A percentile compares a stretch with the other conserved stretches of the same genome.
These are phyloP conservation scores for Plumapathes pennacea DNA, from an alignment of 92 coral and sea anemone genomes.

Conservation along the genomic window DNA sequence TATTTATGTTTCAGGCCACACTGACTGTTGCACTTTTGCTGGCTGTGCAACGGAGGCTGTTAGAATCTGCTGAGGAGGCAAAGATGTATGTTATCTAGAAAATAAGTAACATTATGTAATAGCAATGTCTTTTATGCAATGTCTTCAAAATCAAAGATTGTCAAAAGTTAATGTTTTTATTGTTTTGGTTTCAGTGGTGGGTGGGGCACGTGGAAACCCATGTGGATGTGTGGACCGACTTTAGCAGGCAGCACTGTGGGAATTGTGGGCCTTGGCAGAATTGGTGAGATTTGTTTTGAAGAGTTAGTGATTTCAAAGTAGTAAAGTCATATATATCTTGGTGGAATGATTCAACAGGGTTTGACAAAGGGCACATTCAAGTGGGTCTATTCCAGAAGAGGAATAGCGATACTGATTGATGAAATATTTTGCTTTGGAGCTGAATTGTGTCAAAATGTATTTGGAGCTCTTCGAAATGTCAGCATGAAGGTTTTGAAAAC, in stretches of 20 bases:
- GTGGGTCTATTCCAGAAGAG: too few species aligned
- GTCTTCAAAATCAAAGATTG: too few species aligned
- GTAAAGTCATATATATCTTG: too few species aligned
- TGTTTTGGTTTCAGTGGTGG: constrained; percentile 62
- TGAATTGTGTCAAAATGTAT: too few species aligned
- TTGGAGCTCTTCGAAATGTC: too few species aligned
- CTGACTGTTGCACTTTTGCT: constrained; percentile 77
- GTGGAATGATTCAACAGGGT: too few species aligned
- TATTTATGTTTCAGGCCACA: constrained; percentile 63
- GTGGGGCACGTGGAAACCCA: constrained; percentile 94
- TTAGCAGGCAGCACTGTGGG: constrained; percentile 87
- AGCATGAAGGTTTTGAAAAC: too few species aligned
- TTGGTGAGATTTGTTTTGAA: constrained; percentile 49
- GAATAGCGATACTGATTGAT: too few species aligned
- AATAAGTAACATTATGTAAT: too few species aligned
- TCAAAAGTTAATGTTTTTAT: background rate
- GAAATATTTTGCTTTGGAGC: constrained; percentile 70
- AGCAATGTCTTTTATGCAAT: too few species aligned
- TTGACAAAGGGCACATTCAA: too few species aligned
- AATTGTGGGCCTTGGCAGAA: constrained; percentile 90
- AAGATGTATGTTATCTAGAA: constrained; percentile 73
- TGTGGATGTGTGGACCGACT: constrained; percentile 96
- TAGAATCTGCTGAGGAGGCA: constrained; percentile 89
- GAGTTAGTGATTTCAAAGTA: constrained; percentile 34
- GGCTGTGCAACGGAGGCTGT: constrained; percentile 76